Evolutionary conservation across 2,113 vertebrate species (phyloP).

Genomic region (Todiramphus saurophagus): DNA sequence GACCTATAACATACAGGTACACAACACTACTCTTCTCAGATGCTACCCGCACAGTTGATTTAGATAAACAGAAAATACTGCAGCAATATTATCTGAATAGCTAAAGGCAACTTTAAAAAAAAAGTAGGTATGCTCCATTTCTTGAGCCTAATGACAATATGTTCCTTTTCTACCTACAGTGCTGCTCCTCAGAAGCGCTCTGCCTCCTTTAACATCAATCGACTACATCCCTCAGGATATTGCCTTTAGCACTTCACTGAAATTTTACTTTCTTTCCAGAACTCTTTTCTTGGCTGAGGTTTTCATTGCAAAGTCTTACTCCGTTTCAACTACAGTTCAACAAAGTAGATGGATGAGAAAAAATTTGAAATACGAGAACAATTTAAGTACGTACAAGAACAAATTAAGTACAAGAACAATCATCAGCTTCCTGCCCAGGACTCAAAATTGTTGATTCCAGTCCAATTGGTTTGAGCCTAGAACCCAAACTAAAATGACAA

Average conservation of each 20-base stretch:
- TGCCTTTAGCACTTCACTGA: background rate
- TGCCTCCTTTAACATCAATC: background rate
- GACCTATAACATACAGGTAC: background rate
- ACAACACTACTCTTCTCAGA: background rate
- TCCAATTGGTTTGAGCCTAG: background rate
- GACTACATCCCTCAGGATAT: background rate
- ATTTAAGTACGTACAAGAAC: background rate
- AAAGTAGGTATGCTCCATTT: background rate
- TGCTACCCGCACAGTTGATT: background rate
- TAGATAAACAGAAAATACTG: background rate
- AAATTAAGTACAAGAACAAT: background rate
- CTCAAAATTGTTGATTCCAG: background rate
- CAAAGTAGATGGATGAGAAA: background rate
- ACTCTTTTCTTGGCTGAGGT: background rate
- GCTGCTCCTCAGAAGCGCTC: background rate
- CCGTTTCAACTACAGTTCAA: background rate
- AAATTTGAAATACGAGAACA: background rate
- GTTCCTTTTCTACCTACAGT: background rate
- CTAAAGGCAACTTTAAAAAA: background rate
- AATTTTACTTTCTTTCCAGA: background rate
- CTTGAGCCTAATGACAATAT: background rate
- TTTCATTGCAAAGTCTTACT: background rate
- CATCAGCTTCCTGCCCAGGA: background rate
- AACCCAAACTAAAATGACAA: background rate
- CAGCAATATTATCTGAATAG: background rate